phyloP scores from a whole-genome alignment of 2,888 invertebrate species.

The Volucella bombylans region DNA sequence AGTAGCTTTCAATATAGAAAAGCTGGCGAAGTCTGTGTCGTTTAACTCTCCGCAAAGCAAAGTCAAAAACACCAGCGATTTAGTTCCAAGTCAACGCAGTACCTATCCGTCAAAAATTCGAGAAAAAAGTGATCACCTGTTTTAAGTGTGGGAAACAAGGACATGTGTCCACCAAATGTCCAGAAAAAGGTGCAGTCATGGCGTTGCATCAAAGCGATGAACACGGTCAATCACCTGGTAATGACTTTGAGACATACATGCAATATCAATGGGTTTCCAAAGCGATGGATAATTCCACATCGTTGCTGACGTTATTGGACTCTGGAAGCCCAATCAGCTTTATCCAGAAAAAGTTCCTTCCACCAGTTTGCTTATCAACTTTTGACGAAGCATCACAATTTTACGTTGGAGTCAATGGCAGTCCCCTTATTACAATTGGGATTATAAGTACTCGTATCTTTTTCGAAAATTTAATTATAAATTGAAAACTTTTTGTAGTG shows the following conservation, averaged over 20 bases:
- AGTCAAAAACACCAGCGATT: neutral
- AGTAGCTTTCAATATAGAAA: neutral
- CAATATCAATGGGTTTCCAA: neutral
- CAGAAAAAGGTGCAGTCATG: neutral
- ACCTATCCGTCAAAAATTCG: neutral
- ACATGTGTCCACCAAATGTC: neutral
- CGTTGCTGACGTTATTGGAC: constrained; percentile 15
- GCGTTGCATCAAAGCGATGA: neutral
- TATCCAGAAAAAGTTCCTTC: constrained; percentile 30
- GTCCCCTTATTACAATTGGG: constrained; percentile 24
- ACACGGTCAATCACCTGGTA: neutral
- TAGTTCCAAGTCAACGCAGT: neutral
- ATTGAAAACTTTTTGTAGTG: constrained; percentile 40
- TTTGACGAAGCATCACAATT: neutral
- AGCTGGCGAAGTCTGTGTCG: neutral
- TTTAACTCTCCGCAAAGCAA: neutral
- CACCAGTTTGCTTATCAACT: constrained; percentile 9
- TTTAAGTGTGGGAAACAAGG: neutral
- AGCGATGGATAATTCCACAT: neutral
- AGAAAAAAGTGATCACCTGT: neutral
- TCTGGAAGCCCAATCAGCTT: constrained; percentile 51
- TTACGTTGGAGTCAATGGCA: constrained; percentile 14
- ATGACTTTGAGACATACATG: too few relatives aligned
- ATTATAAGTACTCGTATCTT: neutral
- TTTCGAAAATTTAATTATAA: constrained; percentile 24